Conservation (phyloP, 2,113 vertebrate genomes). For the Turnix velox region DNA sequence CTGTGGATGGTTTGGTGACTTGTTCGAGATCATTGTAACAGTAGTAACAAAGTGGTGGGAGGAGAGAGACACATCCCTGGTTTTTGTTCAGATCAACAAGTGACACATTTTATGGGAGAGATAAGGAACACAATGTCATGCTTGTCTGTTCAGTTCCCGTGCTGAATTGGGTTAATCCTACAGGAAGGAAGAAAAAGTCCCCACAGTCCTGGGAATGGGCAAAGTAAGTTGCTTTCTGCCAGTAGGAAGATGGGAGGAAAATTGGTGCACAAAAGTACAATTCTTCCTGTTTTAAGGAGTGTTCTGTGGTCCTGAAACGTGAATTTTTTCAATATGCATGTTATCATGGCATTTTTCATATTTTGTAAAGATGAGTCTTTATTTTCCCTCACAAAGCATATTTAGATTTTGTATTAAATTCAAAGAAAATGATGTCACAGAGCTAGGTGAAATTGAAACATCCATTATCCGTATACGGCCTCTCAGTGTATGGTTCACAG, state of each 20-base stretch:
- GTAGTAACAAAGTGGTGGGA: background rate
- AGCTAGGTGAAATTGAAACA: background rate
- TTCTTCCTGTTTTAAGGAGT: background rate
- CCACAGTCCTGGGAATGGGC: background rate
- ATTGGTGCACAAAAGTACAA: background rate
- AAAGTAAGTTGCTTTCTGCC: background rate
- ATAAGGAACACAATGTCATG: background rate
- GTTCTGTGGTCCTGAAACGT: background rate
- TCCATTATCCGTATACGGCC: background rate
- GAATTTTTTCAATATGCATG: no score
- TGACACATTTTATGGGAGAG: background rate
- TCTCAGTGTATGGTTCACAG: background rate
- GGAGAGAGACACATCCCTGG: background rate
- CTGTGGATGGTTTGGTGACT: background rate
- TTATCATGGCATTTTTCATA: background rate
- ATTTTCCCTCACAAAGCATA: background rate
- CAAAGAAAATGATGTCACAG: background rate
- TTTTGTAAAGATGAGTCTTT: background rate
- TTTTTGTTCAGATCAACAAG: background rate
- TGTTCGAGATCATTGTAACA: background rate
- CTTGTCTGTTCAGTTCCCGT: background rate
- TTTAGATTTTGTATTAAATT: background rate
- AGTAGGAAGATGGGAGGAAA: background rate
- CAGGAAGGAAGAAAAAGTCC: background rate
- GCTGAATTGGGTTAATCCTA: background rate